Conservation (phyloP, 1,140 invertebrate genomes). For the Rhynchophorus ferrugineus region DNA sequence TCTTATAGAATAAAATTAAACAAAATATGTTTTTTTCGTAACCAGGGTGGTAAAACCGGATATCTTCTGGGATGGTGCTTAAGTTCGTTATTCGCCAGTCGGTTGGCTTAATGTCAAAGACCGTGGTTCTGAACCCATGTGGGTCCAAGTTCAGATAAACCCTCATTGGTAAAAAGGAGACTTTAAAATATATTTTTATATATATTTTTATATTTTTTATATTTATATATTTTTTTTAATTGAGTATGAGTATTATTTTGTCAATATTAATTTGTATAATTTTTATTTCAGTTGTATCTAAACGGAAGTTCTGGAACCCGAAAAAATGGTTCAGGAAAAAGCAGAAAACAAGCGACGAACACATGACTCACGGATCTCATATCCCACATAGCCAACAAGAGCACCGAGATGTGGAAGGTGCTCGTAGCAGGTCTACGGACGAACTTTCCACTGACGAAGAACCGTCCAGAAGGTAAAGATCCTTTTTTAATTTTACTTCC, state of each 20-base stretch:
- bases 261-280: too few relatives aligned
- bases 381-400: conserved; percentile 11
- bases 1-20: too few relatives aligned
- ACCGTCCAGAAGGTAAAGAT: conserved; percentile 44
- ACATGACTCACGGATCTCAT: conserved; percentile 15
- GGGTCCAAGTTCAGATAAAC: neutral
- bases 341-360: conserved; percentile 32
- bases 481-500: neutral
- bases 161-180: too few relatives aligned
- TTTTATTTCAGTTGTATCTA: conserved; percentile 32
- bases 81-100: too few relatives aligned
- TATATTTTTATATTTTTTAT: too few relatives aligned
- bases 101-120: too few relatives aligned
- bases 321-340: conserved; percentile 38
- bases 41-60: too few relatives aligned
- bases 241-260: too few relatives aligned
- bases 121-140: neutral
- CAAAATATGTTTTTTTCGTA: too few relatives aligned
- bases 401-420: conserved; percentile 40
- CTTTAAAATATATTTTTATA: too few relatives aligned
- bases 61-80: too few relatives aligned
- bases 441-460: conserved; percentile 53
- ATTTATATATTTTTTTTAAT: too few relatives aligned
- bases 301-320: conserved; percentile 38
- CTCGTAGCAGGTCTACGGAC: conserved; percentile 59